A percentile compares a stretch with the other conserved stretches of the same genome.
These are phyloP conservation scores for Nebria salina DNA, from an alignment of 2,888 invertebrate species.

Conservation along the genomic window DNA sequence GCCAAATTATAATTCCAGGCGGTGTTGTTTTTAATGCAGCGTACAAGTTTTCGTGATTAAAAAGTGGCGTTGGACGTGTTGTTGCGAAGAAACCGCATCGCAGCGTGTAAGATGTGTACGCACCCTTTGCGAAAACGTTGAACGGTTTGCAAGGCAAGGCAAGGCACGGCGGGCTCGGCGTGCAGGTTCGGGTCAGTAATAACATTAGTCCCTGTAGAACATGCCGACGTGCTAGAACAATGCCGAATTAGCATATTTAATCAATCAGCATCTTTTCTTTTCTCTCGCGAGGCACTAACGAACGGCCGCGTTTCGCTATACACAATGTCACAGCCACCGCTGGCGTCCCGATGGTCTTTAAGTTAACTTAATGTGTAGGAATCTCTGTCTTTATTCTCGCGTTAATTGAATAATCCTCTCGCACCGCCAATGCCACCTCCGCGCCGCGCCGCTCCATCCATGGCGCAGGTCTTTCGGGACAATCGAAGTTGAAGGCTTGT, in stretches of 20 bases:
- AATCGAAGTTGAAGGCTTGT: conserved; percentile 45
- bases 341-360: conserved; percentile 38
- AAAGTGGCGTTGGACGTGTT: neutral
- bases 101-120: too few species aligned
- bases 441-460: neutral
- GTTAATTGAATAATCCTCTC: conserved; percentile 47
- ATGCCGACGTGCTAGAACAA: conserved; percentile 37
- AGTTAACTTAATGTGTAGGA: conserved; percentile 47
- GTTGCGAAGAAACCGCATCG: neutral
- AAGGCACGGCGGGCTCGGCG: neutral
- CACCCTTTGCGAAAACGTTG: too few species aligned
- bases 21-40: neutral
- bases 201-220: conserved; percentile 43
- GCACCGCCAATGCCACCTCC: conserved; percentile 20
- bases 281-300: conserved; percentile 35
- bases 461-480: conserved; percentile 38
- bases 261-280: conserved; percentile 47
- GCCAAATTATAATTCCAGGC: neutral
- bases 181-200: conserved; percentile 40
- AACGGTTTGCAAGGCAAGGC: neutral
- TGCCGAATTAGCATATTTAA: conserved; percentile 47
- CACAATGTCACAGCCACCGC: neutral
- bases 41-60: neutral
- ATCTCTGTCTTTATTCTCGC: conserved; percentile 47
- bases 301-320: conserved; percentile 22